Evolutionary conservation across 2,888 invertebrate genomes (phyloP).

Genomic region (Coecobrya sp.): DNA sequence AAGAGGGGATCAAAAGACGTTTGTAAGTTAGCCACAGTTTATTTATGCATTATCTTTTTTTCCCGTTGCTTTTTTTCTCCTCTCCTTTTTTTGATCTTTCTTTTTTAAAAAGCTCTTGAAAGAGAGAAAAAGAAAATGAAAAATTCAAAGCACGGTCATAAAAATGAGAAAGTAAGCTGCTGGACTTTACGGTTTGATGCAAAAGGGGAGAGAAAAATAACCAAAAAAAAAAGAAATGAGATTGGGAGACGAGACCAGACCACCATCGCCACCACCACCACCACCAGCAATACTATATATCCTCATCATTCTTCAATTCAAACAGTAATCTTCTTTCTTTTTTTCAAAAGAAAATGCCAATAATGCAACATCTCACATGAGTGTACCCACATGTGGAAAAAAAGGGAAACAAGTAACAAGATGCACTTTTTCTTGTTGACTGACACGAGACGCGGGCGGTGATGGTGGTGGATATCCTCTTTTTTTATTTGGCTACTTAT

Average conservation of each 20-base stretch:
- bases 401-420: neutral
- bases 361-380: neutral
- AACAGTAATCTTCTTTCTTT: constrained; percentile 3
- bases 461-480: neutral
- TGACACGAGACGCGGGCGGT: neutral
- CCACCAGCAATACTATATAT: too few species aligned
- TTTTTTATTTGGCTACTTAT: constrained; percentile 13
- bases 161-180: constrained; percentile 86
- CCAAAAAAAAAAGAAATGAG: constrained; percentile 23
- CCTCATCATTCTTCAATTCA: constrained; percentile 2
- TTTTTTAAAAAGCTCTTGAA: neutral
- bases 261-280: neutral
- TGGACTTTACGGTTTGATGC: constrained; percentile 85
- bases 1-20: constrained; percentile 42
- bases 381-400: neutral
- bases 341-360: neutral
- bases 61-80: neutral
- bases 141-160: constrained; percentile 71
- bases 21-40: constrained; percentile 71
- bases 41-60: constrained; percentile 71
- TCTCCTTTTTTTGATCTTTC: neutral
- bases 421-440: neutral
- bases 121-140: constrained; percentile 27
- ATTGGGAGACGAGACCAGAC: constrained; percentile 1
- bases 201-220: constrained; percentile 6